Evolutionary conservation across 2,888 invertebrate species (phyloP).

Genomic region (Drosophila greeni): DNA sequence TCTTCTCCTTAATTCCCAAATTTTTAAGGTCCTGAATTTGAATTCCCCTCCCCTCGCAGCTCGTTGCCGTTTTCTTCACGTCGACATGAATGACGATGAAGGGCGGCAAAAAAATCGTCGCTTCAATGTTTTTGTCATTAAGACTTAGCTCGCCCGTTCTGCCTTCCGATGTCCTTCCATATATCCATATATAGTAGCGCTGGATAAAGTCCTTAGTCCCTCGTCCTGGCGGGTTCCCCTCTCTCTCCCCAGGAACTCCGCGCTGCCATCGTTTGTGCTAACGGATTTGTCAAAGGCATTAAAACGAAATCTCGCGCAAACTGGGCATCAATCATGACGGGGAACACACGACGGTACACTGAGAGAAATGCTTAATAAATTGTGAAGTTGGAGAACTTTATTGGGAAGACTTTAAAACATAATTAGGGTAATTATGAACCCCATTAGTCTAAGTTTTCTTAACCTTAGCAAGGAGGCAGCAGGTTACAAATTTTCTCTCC

Average conservation of each 20-base stretch:
- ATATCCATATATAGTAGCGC: constrained; percentile 5
- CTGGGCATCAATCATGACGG: constrained; percentile 69
- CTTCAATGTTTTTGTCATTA: constrained; percentile 71
- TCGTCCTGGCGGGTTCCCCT: background rate
- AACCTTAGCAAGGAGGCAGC: too few relatives aligned
- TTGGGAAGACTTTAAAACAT: background rate
- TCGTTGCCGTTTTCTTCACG: constrained; percentile 3
- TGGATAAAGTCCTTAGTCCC: constrained; percentile 24
- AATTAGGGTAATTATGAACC: background rate
- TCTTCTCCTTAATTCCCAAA: background rate
- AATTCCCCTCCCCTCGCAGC: background rate
- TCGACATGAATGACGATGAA: constrained; percentile 24
- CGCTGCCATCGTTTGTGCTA: constrained; percentile 55
- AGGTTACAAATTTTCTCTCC: too few relatives aligned
- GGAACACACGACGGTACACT: constrained; percentile 43
- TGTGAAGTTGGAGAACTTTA: background rate
- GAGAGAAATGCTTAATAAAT: background rate
- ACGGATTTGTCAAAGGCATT: constrained; percentile 74
- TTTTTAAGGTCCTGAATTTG: constrained; percentile 3
- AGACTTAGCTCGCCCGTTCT: constrained; percentile 55
- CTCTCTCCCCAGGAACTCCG: background rate
- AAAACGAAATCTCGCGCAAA: constrained; percentile 72
- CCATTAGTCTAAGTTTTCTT: background rate
- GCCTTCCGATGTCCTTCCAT: constrained; percentile 17
- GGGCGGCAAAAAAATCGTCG: constrained; percentile 44